Percentiles rank a stretch among this genome's conserved stretches.
These are phyloP conservation scores for Perca fluviatilis DNA, from an alignment of 2,113 vertebrate genomes.

Conservation along the genomic window DNA sequence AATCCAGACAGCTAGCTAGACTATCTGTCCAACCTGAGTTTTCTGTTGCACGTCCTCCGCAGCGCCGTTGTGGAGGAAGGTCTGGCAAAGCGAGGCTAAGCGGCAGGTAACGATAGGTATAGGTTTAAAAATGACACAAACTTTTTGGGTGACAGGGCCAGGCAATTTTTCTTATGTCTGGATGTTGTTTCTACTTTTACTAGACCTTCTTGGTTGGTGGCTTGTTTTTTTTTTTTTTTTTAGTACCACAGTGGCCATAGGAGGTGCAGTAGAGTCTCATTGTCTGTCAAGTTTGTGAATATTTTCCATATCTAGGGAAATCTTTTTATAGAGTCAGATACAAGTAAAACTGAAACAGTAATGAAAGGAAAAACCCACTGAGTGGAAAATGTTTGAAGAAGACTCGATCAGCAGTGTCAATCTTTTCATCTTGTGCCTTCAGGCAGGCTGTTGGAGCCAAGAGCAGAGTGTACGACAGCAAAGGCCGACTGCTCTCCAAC, in stretches of 20 bases:
- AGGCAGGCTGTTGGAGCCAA: conserved; percentile 90
- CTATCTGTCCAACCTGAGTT: no score
- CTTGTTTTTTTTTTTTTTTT: background rate
- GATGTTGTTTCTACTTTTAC: background rate
- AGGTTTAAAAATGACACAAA: no score
- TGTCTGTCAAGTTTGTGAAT: background rate
- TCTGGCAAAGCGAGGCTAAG: no score
- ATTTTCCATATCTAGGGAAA: no score
- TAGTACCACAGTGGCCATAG: background rate
- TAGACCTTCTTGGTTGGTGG: background rate
- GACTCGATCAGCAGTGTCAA: background rate
- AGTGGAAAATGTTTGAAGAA: background rate
- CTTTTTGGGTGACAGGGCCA: background rate
- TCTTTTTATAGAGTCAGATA: background rate
- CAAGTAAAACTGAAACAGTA: conserved; percentile 21
- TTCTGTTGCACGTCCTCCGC: no score
- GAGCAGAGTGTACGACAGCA: conserved; percentile 94
- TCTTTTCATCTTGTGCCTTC: conserved; percentile 32
- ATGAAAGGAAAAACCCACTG: conserved; percentile 2
- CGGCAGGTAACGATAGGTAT: no score
- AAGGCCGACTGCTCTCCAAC: conserved; percentile 91
- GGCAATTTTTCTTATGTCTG: no score
- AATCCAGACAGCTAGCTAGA: no score
- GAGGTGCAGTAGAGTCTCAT: background rate
- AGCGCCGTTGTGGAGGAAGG: no score